phyloP scores from a whole-genome alignment of 1,140 invertebrate species.

The Bombus waltoni region DNA sequence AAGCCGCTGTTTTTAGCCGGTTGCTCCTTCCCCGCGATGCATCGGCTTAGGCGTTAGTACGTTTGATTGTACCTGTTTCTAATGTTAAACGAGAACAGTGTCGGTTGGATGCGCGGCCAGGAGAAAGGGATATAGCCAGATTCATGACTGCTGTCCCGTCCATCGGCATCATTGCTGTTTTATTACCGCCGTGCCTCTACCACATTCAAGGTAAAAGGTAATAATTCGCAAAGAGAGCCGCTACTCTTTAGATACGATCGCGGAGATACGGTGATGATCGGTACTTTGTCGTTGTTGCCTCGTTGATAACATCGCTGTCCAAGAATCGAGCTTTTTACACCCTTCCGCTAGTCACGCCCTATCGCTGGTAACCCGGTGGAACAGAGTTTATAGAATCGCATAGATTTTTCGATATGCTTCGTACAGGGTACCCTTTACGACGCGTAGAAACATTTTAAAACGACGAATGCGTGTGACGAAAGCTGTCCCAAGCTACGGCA shows the following conservation, averaged over 20 bases:
- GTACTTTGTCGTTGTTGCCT: not conserved
- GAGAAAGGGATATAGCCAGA: slow-evolving; percentile 77
- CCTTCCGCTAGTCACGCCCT: too few species aligned
- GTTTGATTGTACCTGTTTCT: slow-evolving; percentile 76
- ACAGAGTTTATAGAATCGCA: too few species aligned
- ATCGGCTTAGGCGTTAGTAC: slow-evolving; percentile 60
- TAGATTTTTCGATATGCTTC: too few species aligned
- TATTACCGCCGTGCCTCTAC: slow-evolving; percentile 76
- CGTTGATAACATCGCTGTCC: not conserved
- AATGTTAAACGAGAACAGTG: slow-evolving; percentile 79
- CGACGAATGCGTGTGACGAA: too few species aligned
- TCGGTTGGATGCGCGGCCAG: slow-evolving; percentile 76
- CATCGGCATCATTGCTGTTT: slow-evolving; percentile 79
- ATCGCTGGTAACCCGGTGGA: too few species aligned
- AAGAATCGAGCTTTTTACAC: not conserved
- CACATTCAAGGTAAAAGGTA: slow-evolving; percentile 79
- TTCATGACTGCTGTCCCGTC: slow-evolving; percentile 79
- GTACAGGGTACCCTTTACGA: too few species aligned
- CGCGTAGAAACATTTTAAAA: too few species aligned
- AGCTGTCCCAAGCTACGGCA: too few species aligned
- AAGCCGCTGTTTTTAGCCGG: not conserved
- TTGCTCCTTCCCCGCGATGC: slow-evolving; percentile 58
- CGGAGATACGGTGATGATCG: not conserved
- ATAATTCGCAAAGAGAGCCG: slow-evolving; percentile 66
- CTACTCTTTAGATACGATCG: slow-evolving; percentile 66